A percentile compares a stretch with the other conserved stretches of the same genome.
phyloP scores from a whole-genome alignment of 2,888 invertebrate species.

The Macrosiphum euphorbiae region DNA sequence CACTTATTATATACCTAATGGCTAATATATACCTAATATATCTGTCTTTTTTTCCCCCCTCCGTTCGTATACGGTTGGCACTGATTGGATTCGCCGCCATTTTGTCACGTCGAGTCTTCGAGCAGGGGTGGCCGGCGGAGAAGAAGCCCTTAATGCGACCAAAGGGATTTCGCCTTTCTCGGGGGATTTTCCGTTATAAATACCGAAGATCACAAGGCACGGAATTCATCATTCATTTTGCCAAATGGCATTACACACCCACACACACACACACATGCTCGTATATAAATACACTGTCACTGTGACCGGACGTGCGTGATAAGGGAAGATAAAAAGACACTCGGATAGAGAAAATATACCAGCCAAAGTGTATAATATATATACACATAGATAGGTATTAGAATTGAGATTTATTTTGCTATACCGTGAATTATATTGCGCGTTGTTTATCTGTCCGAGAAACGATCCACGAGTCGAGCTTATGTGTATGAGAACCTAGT shows the following conservation, averaged over 20 bases:
- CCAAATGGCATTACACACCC: neutral
- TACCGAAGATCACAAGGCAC: neutral
- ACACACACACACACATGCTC: neutral
- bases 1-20: neutral
- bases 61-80: neutral
- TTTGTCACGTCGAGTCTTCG: neutral
- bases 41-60: neutral
- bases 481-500: neutral
- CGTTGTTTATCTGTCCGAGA: neutral
- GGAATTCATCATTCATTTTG: neutral
- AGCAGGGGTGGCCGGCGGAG: no score
- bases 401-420: conserved; percentile 23
- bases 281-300: neutral
- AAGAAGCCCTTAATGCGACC: conserved; percentile 17
- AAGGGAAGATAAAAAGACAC: neutral
- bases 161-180: conserved; percentile 23
- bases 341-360: neutral
- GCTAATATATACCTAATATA: neutral
- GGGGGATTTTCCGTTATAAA: neutral
- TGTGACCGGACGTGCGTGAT: conserved; percentile 8
- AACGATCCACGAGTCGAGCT: neutral
- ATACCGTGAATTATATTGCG: conserved; percentile 5
- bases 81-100: conserved; percentile 11
- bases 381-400: neutral
- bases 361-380: neutral